Evolutionary conservation across 2,888 invertebrate species (phyloP).

Genomic region (Drosophila ezoana): DNA sequence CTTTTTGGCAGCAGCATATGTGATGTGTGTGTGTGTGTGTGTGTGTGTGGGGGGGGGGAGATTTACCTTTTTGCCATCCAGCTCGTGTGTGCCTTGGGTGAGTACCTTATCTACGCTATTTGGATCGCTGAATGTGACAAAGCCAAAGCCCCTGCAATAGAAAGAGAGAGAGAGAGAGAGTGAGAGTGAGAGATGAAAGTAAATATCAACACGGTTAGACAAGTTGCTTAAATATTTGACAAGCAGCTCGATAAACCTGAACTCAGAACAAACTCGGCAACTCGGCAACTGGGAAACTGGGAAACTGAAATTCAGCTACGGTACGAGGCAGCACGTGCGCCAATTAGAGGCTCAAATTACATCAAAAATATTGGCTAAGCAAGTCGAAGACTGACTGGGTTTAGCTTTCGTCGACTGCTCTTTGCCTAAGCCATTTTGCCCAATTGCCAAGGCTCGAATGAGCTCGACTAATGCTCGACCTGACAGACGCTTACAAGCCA

Average conservation of each 20-base stretch:
- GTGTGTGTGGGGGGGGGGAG: conserved; percentile 28
- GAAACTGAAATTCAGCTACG: conserved; percentile 2
- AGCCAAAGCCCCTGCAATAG: conserved; percentile 97
- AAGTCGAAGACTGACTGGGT: conserved; percentile 32
- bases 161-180: conserved; percentile 6
- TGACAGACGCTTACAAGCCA: conserved; percentile 77
- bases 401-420: conserved; percentile 41
- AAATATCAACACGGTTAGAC: conserved; percentile 59
- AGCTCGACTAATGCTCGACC: conserved; percentile 65
- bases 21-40: background rate
- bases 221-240: conserved; percentile 63
- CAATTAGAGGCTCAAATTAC: conserved; percentile 80
- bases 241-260: conserved; percentile 45
- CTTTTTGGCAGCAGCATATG: conserved; percentile 3
- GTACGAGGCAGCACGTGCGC: conserved; percentile 67
- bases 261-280: conserved; percentile 14
- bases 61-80: conserved; percentile 99
- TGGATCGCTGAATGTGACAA: conserved; percentile 99
- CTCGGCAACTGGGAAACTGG: background rate
- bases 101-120: conserved; percentile 99
- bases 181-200: conserved; percentile 42
- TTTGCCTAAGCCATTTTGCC: conserved; percentile 33
- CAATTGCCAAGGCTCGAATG: conserved; percentile 43
- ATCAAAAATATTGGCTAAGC: conserved; percentile 76
- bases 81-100: conserved; percentile 98